These are phyloP conservation scores for Dryas iulia DNA, from an alignment of 1,140 invertebrate species.

Conservation along the genomic window DNA sequence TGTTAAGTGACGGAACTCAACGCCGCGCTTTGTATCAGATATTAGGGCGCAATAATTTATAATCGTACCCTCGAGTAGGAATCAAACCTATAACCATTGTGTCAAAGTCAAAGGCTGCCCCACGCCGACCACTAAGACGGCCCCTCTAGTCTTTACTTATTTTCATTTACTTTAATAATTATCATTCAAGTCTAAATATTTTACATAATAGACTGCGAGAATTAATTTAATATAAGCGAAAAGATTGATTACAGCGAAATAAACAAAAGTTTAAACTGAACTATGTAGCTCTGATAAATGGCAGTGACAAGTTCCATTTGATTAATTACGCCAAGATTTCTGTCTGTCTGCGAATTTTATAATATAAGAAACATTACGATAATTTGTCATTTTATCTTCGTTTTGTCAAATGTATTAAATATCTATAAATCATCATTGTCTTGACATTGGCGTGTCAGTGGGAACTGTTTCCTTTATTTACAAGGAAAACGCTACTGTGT, in stretches of 20 bases:
- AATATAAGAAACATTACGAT: background rate
- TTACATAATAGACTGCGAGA: background rate
- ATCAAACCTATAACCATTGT: too few relatives aligned
- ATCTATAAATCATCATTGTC: background rate
- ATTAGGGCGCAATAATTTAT: too few relatives aligned
- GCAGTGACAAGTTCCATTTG: slow-evolving; percentile 10
- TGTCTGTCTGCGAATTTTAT: background rate
- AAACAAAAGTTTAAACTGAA: slow-evolving; percentile 16
- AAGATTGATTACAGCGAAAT: slow-evolving; percentile 9
- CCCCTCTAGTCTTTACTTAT: too few relatives aligned
- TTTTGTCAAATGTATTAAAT: background rate
- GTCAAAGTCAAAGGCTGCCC: too few relatives aligned
- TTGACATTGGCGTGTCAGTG: background rate
- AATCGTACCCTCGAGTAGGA: too few relatives aligned
- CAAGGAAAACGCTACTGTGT: background rate
- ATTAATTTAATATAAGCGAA: background rate
- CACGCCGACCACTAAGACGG: too few relatives aligned
- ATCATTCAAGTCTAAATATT: background rate
- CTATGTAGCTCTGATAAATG: slow-evolving; percentile 20
- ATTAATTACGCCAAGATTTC: slow-evolving; percentile 14
- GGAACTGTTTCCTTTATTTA: background rate
- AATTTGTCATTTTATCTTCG: background rate
- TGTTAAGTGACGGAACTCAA: too few relatives aligned
- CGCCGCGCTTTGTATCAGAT: too few relatives aligned
- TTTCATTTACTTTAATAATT: too few relatives aligned